Conservation (phyloP, 1,140 invertebrate species). For the Papilio dardanus region DNA sequence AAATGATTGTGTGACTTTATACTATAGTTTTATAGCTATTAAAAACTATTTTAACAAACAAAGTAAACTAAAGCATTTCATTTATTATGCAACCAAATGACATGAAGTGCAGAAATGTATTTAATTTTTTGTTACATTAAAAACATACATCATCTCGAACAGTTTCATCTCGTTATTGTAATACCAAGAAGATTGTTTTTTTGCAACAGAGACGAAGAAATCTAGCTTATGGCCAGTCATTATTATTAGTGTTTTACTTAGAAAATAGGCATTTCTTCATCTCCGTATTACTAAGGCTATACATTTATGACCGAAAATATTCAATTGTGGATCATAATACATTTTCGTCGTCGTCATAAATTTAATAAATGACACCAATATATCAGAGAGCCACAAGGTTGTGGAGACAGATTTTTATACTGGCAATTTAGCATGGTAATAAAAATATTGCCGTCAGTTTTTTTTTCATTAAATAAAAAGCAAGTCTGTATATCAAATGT, state of each 20-base stretch:
- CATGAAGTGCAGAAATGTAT: neutral
- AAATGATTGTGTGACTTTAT: neutral
- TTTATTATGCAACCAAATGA: too few species aligned
- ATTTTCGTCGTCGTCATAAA: conserved; percentile 1
- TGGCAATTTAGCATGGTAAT: neutral
- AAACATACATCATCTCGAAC: neutral
- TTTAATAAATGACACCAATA: neutral
- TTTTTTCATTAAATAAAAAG: too few species aligned
- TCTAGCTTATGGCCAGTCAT: conserved; percentile 4
- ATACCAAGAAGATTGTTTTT: neutral
- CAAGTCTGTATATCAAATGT: too few species aligned
- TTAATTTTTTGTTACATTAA: neutral
- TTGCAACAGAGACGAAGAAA: neutral
- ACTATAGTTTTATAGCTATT: neutral
- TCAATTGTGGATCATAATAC: conserved; percentile 5
- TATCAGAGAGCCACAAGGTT: conserved; percentile 5
- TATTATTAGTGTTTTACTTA: neutral
- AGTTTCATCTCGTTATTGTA: neutral
- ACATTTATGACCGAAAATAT: neutral
- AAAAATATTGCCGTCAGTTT: neutral
- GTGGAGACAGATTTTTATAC: conserved; percentile 7
- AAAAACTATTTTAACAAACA: too few species aligned
- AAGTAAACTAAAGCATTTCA: too few species aligned
- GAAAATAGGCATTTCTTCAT: conserved; percentile 2
- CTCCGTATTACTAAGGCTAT: neutral